Evolutionary conservation across 2,888 invertebrate species (phyloP), one percentile per base, ranked within the genome.

Genomic region (Aleiodes leptofemur): DNA sequence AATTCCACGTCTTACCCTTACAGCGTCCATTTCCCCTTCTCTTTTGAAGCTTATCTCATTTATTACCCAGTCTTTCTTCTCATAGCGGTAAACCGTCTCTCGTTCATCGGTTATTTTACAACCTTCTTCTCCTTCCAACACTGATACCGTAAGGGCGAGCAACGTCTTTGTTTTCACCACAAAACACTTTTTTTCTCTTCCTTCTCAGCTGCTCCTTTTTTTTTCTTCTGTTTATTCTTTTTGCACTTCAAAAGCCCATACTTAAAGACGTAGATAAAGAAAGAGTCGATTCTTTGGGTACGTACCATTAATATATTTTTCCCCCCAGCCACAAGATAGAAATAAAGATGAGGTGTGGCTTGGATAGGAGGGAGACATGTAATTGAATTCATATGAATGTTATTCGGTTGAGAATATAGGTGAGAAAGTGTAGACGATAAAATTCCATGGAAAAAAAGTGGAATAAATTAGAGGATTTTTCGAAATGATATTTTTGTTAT

Each of bases 91-190:
- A 82, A 82, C 77, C 78, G 74, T 81, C 77, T 66, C 72, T 69
- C 86, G 84, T 87, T 87, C 88, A 85, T 86, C 85, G 87, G 84
- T 87, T 88, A 88, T 88, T 89, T 88, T 88, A 89, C 87, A 86
- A 85, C 86, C 83, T 79, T 77, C 74, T 84, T 88, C 87, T 87
- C 88, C 86, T 43, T 11, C 64, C 9, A 83, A 43, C 43, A 43
- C 43, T 43, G 43, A 43, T 43, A 43, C 43, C 9, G 43, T 9
- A 82, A 69, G 23, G 50, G 79, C 83, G 83, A 85, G 82, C 87
- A 86, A 89, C 85, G 87, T 89, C 89, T 89, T 88, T 89, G 88
- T 89, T 89, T 89, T 88, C 88, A 84, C 85, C 86, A 85, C 86
- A 82, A 81, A 83, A 81, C 64, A 64, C 31, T 68, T 68, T 68